Conservation (phyloP, 2,888 invertebrate genomes). For the Vandiemenella viatica region DNA sequence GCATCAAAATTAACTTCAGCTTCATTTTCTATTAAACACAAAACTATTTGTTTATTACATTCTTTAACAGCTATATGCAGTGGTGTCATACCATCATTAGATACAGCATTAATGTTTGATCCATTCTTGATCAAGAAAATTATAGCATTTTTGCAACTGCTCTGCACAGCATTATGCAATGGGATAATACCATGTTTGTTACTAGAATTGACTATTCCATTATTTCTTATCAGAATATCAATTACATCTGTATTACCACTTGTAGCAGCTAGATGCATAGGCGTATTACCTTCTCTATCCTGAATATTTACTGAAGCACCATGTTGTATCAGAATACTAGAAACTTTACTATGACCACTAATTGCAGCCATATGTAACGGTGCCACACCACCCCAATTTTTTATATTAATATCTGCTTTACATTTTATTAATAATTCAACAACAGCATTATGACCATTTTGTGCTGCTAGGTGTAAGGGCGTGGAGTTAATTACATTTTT, state of each 20-base stretch:
- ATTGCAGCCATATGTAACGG: no score
- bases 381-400: no score
- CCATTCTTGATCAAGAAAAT: conserved; percentile 5
- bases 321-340: background rate
- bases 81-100: no score
- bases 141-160: conserved; percentile 3
- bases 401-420: no score
- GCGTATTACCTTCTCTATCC: conserved; percentile 3
- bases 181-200: conserved; percentile 8
- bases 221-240: conserved; percentile 8
- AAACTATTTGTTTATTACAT: no score
- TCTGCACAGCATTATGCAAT: conserved; percentile 10
- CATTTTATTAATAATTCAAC: no score
- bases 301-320: no score
- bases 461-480: conserved; percentile 3
- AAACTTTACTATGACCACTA: conserved; percentile 3
- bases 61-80: no score
- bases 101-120: conserved; percentile 7
- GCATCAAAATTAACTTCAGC: no score
- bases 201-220: conserved; percentile 7
- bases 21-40: no score
- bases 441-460: no score
- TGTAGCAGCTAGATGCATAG: conserved; percentile 8
- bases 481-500: conserved; percentile 1
- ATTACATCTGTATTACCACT: conserved; percentile 7